Evolutionary conservation across 2,113 vertebrate genomes (phyloP).

Genomic region (Siniperca knerii): DNA sequence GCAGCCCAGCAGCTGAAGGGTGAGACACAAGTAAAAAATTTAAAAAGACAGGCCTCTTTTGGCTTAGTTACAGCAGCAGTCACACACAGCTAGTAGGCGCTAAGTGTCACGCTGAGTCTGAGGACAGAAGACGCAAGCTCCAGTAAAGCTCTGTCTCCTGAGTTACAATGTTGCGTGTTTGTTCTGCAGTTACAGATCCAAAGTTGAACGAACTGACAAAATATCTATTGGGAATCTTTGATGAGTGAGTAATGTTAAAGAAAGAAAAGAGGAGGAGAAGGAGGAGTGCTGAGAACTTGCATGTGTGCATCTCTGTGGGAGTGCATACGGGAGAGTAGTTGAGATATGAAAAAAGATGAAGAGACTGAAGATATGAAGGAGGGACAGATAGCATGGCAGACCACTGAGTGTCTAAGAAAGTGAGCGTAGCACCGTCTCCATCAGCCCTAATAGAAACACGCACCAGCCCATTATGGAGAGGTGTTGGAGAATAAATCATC

Average conservation of each 20-base stretch:
- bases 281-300: conserved; percentile 41
- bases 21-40: conserved; percentile 45
- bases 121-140: conserved; percentile 38
- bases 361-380: conserved; percentile 54
- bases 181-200: conserved; percentile 44
- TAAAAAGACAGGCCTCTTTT: conserved; percentile 59
- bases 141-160: conserved; percentile 42
- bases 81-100: conserved; percentile 42
- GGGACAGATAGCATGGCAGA: conserved; percentile 48
- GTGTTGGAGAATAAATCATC: conserved; percentile 83
- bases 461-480: conserved; percentile 70
- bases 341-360: conserved; percentile 49
- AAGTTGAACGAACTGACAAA: conserved; percentile 48
- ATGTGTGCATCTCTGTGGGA: conserved; percentile 65
- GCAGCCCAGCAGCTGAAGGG: conserved; percentile 47
- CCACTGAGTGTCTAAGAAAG: conserved; percentile 66
- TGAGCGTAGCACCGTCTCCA: conserved; percentile 62
- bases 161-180: conserved; percentile 36
- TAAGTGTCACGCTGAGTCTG: conserved; percentile 34
- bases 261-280: conserved; percentile 28
- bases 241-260: conserved; percentile 47
- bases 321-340: conserved; percentile 47
- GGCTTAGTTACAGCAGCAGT: conserved; percentile 48
- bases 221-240: conserved; percentile 57
- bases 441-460: conserved; percentile 78